Evolutionary conservation across 2,113 vertebrate genomes (phyloP).

Genomic region (Indri indri): DNA sequence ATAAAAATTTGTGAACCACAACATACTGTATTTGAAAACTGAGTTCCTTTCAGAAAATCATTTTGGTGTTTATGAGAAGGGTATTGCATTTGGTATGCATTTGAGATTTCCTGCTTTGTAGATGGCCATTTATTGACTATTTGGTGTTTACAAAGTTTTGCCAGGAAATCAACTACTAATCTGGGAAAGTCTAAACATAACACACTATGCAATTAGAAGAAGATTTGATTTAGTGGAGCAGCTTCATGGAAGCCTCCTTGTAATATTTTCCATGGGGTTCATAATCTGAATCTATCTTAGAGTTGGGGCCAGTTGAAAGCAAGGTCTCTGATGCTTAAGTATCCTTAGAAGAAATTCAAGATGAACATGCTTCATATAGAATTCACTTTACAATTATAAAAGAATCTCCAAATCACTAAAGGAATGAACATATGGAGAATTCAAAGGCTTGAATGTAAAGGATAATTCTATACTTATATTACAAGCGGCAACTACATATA

Average conservation of each 20-base stretch:
- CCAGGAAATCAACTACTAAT: constrained; percentile 46
- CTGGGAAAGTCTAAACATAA: constrained; percentile 37
- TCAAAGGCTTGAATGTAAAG: constrained; percentile 30
- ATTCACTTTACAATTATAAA: neutral
- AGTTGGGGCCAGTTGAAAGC: neutral
- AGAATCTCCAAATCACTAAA: neutral
- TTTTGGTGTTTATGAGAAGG: neutral
- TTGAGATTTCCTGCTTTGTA: constrained; percentile 33
- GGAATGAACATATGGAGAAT: constrained; percentile 16
- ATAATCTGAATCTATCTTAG: neutral
- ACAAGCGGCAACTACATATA: constrained; percentile 17
- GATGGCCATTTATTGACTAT: constrained; percentile 8
- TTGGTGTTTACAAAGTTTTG: constrained; percentile 59
- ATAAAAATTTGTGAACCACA: neutral
- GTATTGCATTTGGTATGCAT: constrained; percentile 24
- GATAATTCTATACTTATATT: constrained; percentile 31
- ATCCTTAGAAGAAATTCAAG: constrained; percentile 24
- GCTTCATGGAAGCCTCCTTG: neutral
- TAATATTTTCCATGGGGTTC: neutral
- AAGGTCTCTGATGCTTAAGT: neutral
- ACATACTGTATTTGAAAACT: neutral
- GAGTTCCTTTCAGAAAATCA: neutral
- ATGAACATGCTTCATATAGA: neutral
- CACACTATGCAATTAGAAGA: constrained; percentile 17
- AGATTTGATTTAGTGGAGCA: constrained; percentile 15